Evolutionary conservation across 2,113 vertebrate species (phyloP).

Genomic region (Tamias sibiricus): DNA sequence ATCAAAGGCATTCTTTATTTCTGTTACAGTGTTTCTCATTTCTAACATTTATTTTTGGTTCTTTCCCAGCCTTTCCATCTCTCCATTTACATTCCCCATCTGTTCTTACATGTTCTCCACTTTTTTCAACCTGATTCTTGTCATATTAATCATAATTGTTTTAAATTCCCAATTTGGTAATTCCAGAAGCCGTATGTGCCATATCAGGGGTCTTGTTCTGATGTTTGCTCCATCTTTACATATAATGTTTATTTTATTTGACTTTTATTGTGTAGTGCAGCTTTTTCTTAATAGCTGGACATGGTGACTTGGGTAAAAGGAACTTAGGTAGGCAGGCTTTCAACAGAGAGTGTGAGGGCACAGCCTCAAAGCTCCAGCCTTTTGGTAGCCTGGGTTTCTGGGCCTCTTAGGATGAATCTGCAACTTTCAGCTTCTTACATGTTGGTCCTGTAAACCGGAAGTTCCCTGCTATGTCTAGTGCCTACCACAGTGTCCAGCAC

Average conservation of each 20-base stretch:
- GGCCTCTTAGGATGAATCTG: not conserved
- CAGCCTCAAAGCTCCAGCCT: not conserved
- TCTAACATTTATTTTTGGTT: not conserved
- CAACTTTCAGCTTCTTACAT: not conserved
- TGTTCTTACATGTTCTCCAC: not conserved
- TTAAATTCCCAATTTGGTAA: not conserved
- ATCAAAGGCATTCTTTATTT: not conserved
- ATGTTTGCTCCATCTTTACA: not conserved
- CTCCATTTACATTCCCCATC: not conserved
- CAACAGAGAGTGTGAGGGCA: not conserved
- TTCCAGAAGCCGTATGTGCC: not conserved
- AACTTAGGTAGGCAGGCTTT: not conserved
- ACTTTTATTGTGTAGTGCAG: not conserved
- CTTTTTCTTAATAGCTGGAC: not conserved
- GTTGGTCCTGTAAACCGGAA: too few species aligned
- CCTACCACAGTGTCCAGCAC: not conserved
- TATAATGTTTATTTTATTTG: not conserved
- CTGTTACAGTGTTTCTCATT: not conserved
- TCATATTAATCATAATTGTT: not conserved
- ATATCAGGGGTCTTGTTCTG: not conserved
- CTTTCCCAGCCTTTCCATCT: not conserved
- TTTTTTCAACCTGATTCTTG: not conserved
- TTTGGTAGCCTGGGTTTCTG: not conserved
- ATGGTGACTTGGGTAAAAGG: too few species aligned
- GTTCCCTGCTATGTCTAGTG: too few species aligned